A percentile compares a stretch with the other conserved stretches of the same genome.
Conservation (phyloP, 2,113 vertebrate genomes). For the Ptilorrhoa leucosticta region DNA sequence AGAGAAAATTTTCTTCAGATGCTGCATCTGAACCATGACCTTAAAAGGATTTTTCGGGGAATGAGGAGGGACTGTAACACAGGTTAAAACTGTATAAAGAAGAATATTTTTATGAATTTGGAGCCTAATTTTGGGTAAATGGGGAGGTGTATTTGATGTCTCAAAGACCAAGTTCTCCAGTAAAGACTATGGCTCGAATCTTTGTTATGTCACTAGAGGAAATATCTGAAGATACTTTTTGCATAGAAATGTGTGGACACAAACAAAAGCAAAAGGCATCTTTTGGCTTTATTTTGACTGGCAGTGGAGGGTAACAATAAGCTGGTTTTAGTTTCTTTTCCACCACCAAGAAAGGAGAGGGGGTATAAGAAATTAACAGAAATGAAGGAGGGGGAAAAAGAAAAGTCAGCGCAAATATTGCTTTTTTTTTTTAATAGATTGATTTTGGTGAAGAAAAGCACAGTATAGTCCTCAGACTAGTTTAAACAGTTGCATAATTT, state of each 20-base stretch:
- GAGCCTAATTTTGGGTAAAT: neutral
- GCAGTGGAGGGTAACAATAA: neutral
- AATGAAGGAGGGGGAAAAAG: fast-evolving
- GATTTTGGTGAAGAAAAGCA: neutral
- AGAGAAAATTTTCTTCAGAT: neutral
- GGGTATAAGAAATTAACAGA: neutral
- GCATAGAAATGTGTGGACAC: neutral
- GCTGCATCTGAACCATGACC: neutral
- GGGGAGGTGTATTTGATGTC: neutral
- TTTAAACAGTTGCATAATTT: neutral
- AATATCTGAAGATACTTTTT: neutral
- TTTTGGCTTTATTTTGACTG: neutral
- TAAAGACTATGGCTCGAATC: neutral
- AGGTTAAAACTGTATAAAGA: neutral
- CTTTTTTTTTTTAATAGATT: neutral
- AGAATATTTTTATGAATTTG: neutral
- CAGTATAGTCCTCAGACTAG: neutral
- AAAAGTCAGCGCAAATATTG: neutral
- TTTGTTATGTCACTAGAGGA: neutral
- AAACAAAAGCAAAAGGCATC: neutral
- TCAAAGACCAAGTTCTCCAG: neutral
- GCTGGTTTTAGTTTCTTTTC: neutral
- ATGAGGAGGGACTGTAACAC: neutral
- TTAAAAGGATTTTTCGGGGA: neutral
- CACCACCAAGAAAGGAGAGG: neutral